Evolutionary conservation across 2,113 vertebrate genomes (phyloP).

Genomic region (Burhinus bistriatus): DNA sequence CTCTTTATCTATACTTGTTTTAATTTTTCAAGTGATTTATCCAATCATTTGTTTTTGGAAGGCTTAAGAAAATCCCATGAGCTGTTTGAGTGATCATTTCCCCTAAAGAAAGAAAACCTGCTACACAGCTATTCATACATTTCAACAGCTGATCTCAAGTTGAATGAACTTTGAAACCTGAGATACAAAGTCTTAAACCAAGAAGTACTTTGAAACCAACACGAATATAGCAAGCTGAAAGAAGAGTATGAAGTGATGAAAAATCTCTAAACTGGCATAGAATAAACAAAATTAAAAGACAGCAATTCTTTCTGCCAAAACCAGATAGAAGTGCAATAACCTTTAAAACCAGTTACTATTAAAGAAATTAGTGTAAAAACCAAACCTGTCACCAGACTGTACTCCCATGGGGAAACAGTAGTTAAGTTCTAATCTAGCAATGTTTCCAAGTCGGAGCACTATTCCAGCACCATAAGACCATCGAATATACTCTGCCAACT

Average conservation of each 20-base stretch:
- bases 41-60: neutral
- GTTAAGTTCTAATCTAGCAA: conserved; percentile 94
- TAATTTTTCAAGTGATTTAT: neutral
- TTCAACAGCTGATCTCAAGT: neutral
- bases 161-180: neutral
- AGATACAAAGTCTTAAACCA: neutral
- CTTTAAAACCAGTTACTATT: neutral
- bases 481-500: conserved; percentile 88
- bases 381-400: conserved; percentile 90
- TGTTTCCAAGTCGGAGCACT: conserved; percentile 91
- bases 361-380: neutral
- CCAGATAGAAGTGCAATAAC: neutral
- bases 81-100: neutral
- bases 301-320: neutral
- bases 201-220: neutral
- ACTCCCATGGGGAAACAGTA: conserved; percentile 97
- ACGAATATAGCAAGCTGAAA: neutral
- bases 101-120: neutral
- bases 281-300: neutral
- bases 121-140: neutral
- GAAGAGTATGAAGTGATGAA: neutral
- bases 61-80: neutral
- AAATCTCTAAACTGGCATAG: neutral
- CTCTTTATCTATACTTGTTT: neutral
- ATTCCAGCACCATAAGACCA: conserved; percentile 94